A percentile compares a stretch with the other conserved stretches of the same genome.
Conservation (phyloP, 2,888 invertebrate species). For the Trichopoda pennipes region DNA sequence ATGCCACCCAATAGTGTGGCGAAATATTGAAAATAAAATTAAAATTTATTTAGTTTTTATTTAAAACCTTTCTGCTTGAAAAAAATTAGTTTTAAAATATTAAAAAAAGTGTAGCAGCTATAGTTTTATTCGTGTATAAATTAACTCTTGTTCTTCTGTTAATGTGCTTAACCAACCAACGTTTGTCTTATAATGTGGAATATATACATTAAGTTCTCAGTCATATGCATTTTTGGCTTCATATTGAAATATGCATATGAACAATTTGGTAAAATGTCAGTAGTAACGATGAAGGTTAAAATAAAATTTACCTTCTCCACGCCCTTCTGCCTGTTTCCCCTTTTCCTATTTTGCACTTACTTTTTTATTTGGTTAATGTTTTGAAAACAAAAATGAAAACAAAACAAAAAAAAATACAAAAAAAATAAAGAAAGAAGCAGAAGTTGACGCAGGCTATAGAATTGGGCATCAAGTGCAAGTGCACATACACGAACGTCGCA, state of each 20-base stretch:
- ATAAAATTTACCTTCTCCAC: constrained; percentile 20
- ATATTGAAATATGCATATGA: constrained; percentile 58
- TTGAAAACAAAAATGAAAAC: background rate
- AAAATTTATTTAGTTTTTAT: no score
- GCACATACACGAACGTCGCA: constrained; percentile 75
- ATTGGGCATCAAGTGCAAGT: constrained; percentile 68
- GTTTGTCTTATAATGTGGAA: background rate
- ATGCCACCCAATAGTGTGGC: no score
- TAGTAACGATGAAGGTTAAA: constrained; percentile 65
- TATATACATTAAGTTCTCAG: constrained; percentile 44
- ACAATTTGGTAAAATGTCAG: constrained; percentile 69
- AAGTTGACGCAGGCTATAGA: constrained; percentile 18
- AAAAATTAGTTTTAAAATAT: no score
- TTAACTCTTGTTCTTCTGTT: constrained; percentile 19
- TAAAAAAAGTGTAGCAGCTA: no score
- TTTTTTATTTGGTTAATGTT: constrained; percentile 32
- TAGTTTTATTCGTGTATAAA: no score
- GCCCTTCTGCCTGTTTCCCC: background rate
- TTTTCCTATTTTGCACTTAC: background rate
- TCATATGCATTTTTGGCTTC: constrained; percentile 58
- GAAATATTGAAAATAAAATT: no score
- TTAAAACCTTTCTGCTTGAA: no score
- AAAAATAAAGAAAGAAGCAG: background rate
- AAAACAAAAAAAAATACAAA: background rate
- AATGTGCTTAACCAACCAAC: constrained; percentile 11